Evolutionary conservation across 2,113 vertebrate genomes (phyloP), one percentile per base, ranked within the genome.

Genomic region (Bos indicus): DNA sequence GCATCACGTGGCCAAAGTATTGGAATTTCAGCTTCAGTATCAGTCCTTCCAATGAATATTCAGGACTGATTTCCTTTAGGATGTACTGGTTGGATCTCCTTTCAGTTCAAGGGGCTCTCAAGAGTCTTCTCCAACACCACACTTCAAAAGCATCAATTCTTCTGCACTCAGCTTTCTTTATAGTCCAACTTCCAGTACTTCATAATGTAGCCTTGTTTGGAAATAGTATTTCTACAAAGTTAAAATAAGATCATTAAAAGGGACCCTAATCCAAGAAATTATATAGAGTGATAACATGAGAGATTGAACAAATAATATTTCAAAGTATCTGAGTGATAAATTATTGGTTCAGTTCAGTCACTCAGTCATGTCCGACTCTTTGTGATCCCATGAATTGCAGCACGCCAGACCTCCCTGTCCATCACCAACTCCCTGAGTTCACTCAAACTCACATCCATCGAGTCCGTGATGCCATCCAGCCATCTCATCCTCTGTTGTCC

Each of bases 121-220:
- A 64, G 30, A n/a, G 30, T 64, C 62, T 64, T 64, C 62, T n/a
- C 62, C 15, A n/a, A 9, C 30, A 64, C 30, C 30, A 17, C 7
- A 64, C 1, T 64, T 19, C 62, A 64, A 64, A 67, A 67, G 62
- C 33, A n/a, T 67, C 62, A n/a, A 19, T 67, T 67, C 16, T 67
- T n/a, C 0, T 1, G 7, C 3, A 0, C 33, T n/a, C 62, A 64
- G 3, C 2, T n/a, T 67, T 67, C 62, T 19, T 67, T n/a, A 67
- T 9, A 67, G 3, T 4, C 16, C 33, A 67, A 19, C 7, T 19
- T 16, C 19, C 62, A n/a, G 4, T 28, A 40, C 1, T 6, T 60
- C 4, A 28, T 26, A 60, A 62, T 15, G 14, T 74, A 62, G 60
- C 3, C 33, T 57, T 52, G 28, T 71, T 81, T 74, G 60, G 36